Conservation (phyloP, 1,140 invertebrate genomes). For the Phymastichus coffea region DNA sequence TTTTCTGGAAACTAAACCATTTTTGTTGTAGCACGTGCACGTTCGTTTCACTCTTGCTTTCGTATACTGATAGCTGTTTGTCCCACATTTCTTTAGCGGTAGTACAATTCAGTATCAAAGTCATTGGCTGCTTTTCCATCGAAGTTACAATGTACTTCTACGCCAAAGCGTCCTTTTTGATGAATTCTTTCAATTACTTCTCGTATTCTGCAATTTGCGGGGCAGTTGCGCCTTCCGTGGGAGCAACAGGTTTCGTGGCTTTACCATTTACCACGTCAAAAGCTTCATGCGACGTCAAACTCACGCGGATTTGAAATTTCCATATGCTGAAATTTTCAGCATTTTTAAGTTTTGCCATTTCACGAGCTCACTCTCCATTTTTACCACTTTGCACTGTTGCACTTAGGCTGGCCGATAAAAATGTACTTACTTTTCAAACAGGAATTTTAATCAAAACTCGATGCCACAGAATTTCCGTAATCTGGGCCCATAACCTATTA, state of each 20-base stretch:
- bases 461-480: no score
- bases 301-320: constrained; percentile 32
- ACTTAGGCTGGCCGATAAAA: constrained; percentile 1
- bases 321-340: constrained; percentile 26
- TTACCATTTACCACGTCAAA: constrained; percentile 18
- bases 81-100: constrained; percentile 45
- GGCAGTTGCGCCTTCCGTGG: neutral
- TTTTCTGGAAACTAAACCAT: constrained; percentile 36
- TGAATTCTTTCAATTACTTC: constrained; percentile 20
- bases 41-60: constrained; percentile 43
- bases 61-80: constrained; percentile 40
- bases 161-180: constrained; percentile 31
- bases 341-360: constrained; percentile 25
- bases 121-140: constrained; percentile 35
- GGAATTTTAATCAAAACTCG: no score
- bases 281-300: constrained; percentile 20
- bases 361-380: constrained; percentile 13
- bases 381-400: constrained; percentile 11
- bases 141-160: constrained; percentile 35
- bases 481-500: constrained; percentile 21
- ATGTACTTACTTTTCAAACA: neutral
- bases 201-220: neutral
- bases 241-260: neutral
- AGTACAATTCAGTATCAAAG: constrained; percentile 40
- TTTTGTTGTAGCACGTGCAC: constrained; percentile 43